Evolutionary conservation across 2,113 vertebrate species (phyloP).

Genomic region (Aramus guarauna): DNA sequence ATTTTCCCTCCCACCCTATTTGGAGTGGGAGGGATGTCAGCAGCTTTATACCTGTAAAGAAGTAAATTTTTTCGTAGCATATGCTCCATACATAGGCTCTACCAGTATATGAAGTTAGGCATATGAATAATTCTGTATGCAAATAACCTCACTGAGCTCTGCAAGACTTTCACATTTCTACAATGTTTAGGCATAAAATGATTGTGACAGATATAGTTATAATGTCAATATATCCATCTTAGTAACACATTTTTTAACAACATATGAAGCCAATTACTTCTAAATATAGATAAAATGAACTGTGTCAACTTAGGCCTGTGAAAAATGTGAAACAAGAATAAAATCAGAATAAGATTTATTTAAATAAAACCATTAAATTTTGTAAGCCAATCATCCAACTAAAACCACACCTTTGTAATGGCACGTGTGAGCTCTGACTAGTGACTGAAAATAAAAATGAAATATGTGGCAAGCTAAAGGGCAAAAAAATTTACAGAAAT

Average conservation of each 20-base stretch:
- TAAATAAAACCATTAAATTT: neutral
- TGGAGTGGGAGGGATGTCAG: neutral
- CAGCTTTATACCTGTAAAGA: neutral
- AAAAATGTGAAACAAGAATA: neutral
- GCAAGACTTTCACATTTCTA: neutral
- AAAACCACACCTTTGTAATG: neutral
- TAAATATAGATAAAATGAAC: neutral
- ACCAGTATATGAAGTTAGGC: neutral
- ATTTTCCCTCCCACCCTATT: neutral
- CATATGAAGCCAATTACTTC: neutral
- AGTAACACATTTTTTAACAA: neutral
- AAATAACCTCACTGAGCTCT: neutral
- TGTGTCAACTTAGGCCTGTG: neutral
- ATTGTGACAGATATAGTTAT: neutral
- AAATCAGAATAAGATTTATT: neutral
- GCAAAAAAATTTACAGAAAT: neutral
- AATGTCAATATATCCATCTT: neutral
- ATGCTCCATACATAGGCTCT: neutral
- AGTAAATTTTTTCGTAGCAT: neutral
- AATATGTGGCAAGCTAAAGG: neutral
- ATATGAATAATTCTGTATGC: neutral
- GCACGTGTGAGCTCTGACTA: neutral
- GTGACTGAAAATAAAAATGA: neutral
- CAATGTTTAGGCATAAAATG: neutral
- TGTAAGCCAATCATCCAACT: neutral